These are phyloP conservation scores for Palythoa grandis DNA, from an alignment of 92 coral and sea anemone genomes.

Conservation along the genomic window DNA sequence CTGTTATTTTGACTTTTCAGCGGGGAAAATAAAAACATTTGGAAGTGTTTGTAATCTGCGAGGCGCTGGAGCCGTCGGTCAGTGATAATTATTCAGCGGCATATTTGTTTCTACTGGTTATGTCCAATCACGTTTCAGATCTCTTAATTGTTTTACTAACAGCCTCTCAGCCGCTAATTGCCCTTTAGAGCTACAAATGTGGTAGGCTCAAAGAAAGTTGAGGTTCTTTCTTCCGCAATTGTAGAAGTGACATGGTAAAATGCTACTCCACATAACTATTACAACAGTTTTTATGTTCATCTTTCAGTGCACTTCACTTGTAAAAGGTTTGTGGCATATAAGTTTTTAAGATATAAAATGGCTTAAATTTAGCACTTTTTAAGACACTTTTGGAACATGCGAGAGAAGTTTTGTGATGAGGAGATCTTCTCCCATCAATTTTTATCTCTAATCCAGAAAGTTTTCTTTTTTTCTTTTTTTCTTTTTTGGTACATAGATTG, in stretches of 20 bases:
- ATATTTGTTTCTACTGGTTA: not conserved
- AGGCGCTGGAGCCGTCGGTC: slow-evolving; percentile 42
- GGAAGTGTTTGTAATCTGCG: slow-evolving; percentile 15
- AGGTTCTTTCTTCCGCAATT: slow-evolving; percentile 13
- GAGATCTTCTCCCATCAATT: not conserved
- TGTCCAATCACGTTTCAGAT: slow-evolving; percentile 22
- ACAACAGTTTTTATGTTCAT: not conserved
- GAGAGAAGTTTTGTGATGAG: not conserved
- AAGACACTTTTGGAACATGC: not conserved
- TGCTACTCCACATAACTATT: not conserved
- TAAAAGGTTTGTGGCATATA: slow-evolving; percentile 26
- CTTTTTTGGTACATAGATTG: not conserved
- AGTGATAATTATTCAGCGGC: slow-evolving; percentile 44
- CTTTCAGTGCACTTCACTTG: slow-evolving; percentile 14
- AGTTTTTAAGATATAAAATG: not conserved
- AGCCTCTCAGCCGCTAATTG: slow-evolving; percentile 32
- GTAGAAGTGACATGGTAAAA: slow-evolving; percentile 1
- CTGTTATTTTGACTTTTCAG: slow-evolving; percentile 1
- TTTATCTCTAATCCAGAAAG: not conserved
- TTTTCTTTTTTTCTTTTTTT: not conserved
- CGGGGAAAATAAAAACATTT: slow-evolving; percentile 7
- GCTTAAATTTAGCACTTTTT: not conserved
- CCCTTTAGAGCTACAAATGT: slow-evolving; percentile 18
- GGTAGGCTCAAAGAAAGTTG: not conserved
- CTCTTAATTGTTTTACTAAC: slow-evolving; percentile 38